phyloP scores from a whole-genome alignment of 1,140 invertebrate genomes.

The Himalopsyche phryganea region DNA sequence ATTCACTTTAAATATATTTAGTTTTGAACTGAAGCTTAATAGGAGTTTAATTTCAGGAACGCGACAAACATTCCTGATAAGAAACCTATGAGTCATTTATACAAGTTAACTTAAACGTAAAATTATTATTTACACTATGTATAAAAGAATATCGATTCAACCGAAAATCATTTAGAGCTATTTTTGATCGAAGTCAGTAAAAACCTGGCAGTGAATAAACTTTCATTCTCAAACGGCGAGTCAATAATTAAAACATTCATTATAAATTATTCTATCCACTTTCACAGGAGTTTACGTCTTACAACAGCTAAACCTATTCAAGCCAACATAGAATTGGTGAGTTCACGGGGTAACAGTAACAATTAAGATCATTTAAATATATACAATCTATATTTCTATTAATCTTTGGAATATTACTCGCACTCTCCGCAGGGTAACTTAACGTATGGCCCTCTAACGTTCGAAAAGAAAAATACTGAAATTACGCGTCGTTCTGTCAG shows the following conservation, averaged over 20 bases:
- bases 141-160: constrained; percentile 10
- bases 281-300: not conserved
- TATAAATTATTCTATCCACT: not conserved
- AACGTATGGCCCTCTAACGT: constrained; percentile 24
- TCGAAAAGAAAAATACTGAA: too few relatives aligned
- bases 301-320: constrained; percentile 21
- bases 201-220: not conserved
- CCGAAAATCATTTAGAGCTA: not conserved
- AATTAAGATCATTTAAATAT: constrained; percentile 21
- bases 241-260: not conserved
- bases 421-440: constrained; percentile 28
- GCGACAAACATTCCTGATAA: not conserved
- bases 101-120: constrained; percentile 1
- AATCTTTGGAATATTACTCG: constrained; percentile 31
- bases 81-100: constrained; percentile 12
- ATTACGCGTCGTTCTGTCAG: too few relatives aligned
- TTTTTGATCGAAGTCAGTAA: constrained; percentile 4
- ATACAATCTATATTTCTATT: constrained; percentile 22
- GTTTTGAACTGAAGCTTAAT: constrained; percentile 16
- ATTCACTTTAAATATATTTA: not conserved
- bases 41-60: not conserved
- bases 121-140: constrained; percentile 6
- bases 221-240: not conserved
- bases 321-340: constrained; percentile 16
- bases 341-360: constrained; percentile 30